Evolutionary conservation across 2,888 invertebrate species (phyloP), one percentile per base, ranked within the genome.

Genomic region (Drosophila emarginata): DNA sequence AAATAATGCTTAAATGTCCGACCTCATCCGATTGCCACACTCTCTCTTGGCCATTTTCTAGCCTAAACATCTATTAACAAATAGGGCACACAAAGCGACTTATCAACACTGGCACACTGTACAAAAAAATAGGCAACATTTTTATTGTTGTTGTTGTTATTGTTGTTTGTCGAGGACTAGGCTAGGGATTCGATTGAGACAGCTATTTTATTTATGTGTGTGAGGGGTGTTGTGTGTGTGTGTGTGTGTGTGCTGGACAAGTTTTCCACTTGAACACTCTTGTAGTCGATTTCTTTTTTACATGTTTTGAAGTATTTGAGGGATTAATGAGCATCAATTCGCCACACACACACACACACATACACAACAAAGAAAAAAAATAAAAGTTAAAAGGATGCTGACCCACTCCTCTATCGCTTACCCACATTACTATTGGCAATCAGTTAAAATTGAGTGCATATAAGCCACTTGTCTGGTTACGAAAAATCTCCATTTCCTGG

Each of bases 281-380:
- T 78, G 75, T 80, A 81, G 79, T 77, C 72, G 78, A 81, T 78
- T 77, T 77, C 60, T 75, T 77, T 61, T 72, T 70, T 71, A 77
- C 76, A 80, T 81, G 76, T 78, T 77, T 78, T 74, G 69, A 76
- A 67, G 79, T 71, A 76, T 83, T 80, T 83, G 80, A 77, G 85
- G 87, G 87, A 89, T 89, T 89, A 89, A 89, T 88, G 88, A 85
- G 85, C 80, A 85, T 79, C 85, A 81, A 78, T 83, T 74, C 72
- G 69, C 64, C 76, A 80, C 77, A 74, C 74, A 83, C 80, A 72
- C 68, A 77, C 76, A 74, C 74, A 83, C 80, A 79, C 28, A 83
- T 80, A 37, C 36, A 12, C 36, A 37, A 4, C 2, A 28, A 1
- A 28, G 4, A 28, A 28, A 40, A 18, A 15, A 45, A 15, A 45